Evolutionary conservation across 2,113 vertebrate genomes (phyloP).

Genomic region (Pardalotus punctatus): DNA sequence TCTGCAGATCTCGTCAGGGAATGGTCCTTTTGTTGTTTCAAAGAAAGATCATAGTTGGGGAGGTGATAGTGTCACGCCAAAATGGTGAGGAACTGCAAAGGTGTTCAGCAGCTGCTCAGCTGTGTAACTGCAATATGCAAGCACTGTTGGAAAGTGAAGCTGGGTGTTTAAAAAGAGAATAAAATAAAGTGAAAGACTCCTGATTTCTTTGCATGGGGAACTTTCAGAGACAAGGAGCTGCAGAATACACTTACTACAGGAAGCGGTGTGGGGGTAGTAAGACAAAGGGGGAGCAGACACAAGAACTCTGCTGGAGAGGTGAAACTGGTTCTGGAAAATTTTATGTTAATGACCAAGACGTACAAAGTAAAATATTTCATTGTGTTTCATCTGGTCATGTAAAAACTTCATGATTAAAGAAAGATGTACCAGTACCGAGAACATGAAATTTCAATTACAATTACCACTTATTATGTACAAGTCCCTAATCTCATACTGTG

Average conservation of each 20-base stretch:
- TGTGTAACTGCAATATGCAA: not conserved
- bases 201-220: not conserved
- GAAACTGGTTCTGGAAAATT: not conserved
- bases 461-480: not conserved
- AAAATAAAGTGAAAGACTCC: not conserved
- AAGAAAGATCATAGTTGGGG: not conserved
- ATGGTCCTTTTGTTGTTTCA: not conserved
- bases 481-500: not conserved
- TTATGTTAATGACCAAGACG: not conserved
- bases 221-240: not conserved
- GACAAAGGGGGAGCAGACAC: not conserved
- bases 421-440: not conserved
- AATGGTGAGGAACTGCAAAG: not conserved
- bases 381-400: not conserved
- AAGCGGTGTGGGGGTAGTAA: not conserved
- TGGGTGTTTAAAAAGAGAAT: not conserved
- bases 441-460: not conserved
- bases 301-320: not conserved
- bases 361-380: not conserved
- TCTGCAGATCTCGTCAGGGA: not conserved
- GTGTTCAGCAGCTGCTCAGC: not conserved
- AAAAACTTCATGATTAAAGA: not conserved
- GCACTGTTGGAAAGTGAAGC: not conserved
- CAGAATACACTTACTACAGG: not conserved
- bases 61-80: rapidly evolving